These are phyloP conservation scores for Cariama cristata DNA, from an alignment of 2,113 vertebrate species.

Conservation along the genomic window DNA sequence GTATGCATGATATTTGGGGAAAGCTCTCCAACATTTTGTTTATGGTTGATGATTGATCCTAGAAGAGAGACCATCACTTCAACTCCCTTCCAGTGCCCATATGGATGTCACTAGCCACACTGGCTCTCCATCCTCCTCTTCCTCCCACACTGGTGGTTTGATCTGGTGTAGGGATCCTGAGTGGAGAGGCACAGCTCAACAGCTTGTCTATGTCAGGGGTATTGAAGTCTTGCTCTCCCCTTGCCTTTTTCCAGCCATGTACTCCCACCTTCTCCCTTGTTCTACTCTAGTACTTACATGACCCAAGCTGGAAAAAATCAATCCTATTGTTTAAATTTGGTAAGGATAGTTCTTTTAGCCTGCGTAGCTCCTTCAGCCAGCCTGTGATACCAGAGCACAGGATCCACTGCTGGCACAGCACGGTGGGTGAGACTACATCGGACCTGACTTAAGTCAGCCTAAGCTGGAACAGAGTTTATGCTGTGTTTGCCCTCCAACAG, in stretches of 20 bases:
- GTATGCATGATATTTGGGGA: background rate
- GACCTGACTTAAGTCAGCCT: background rate
- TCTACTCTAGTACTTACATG: background rate
- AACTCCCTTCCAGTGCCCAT: background rate
- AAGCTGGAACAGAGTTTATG: background rate
- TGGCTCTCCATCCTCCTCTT: background rate
- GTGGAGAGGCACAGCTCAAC: background rate
- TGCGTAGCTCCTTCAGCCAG: background rate
- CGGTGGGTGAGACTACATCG: rapidly evolving
- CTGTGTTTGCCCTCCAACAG: background rate
- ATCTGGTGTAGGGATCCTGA: background rate
- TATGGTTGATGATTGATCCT: background rate
- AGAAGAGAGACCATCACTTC: background rate
- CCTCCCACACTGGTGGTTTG: background rate
- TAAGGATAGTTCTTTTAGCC: background rate
- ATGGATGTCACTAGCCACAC: background rate
- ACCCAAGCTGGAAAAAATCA: background rate
- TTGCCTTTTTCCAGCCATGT: background rate
- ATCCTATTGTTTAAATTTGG: background rate
- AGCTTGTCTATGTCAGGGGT: background rate
- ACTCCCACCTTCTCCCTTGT: background rate
- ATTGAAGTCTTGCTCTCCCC: background rate
- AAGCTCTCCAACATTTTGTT: background rate
- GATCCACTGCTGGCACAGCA: background rate
- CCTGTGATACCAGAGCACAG: background rate